Conservation (phyloP, 2,113 vertebrate species). For the Onychostruthus taczanowskii region DNA sequence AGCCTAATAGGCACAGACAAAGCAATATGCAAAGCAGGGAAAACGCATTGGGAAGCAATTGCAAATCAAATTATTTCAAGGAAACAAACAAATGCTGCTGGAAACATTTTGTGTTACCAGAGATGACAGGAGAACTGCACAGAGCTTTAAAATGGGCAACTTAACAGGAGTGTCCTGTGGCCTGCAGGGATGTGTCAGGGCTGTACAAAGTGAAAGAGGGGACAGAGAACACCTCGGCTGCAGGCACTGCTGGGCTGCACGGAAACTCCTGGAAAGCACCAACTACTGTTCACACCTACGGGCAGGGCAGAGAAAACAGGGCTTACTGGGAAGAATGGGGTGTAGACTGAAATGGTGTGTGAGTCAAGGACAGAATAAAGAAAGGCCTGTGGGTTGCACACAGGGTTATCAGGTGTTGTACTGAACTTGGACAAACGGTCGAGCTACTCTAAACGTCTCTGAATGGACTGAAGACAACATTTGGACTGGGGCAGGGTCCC, state of each 20-base stretch:
- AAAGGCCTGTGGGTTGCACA: not conserved
- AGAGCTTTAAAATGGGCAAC: not conserved
- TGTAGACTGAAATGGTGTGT: not conserved
- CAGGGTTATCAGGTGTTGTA: not conserved
- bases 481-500: not conserved
- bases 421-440: not conserved
- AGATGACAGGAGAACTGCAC: not conserved
- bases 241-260: not conserved
- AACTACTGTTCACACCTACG: not conserved
- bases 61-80: not conserved
- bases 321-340: rapidly evolving
- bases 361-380: not conserved
- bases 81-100: not conserved
- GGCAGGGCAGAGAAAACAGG: not conserved
- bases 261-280: not conserved
- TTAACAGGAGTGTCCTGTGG: not conserved
- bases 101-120: not conserved
- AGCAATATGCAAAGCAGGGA: not conserved
- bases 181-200: not conserved
- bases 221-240: not conserved
- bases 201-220: rapidly evolving
- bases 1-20: not conserved
- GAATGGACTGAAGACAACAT: not conserved
- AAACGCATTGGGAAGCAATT: not conserved
- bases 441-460: not conserved